Evolutionary conservation across 2,888 invertebrate genomes (phyloP), one percentile per base, ranked within the genome.

Genomic region (Hermodice carunculata): DNA sequence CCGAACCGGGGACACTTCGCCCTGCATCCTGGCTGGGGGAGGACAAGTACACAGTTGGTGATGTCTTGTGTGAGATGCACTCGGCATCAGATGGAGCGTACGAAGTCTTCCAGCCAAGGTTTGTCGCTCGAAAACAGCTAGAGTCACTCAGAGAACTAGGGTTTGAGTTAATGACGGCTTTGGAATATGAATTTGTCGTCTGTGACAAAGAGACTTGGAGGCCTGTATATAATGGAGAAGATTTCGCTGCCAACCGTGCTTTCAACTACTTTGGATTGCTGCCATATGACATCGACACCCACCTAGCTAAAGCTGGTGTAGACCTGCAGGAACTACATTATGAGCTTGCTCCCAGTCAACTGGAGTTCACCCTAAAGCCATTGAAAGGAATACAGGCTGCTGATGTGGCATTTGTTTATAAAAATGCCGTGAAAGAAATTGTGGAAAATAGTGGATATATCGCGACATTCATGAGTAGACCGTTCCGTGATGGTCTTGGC

Each of bases 391-490:
- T 74, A 8, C 19, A 54, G 24, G 28, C 65, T 19, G 61, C 61
- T 11, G 74, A 74, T 52, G 34, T 64, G n/a, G 51, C 59, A 44
- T 59, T 74, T 49, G 8, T 48, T 6, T 42, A 66, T 17, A 73
- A 70, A 43, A 54, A 68, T 22, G 64, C 48, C 11, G 63, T 63
- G 11, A 74, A 73, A 46, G 74, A 74, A 49, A 52, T 70, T 19
- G 34, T 48, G n/a, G 19, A 26, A 17, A 26, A 31, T 28, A 26
- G 37, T 6, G 63, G 63, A 5, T 37, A 42, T 11, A 17, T 46
- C 31, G 64, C 66, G 3, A 64, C 60, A 8, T 75, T 75, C 70
- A 75, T 75, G 74, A 60, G 61, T 26, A 57, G 61, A 31, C 64
- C 67, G 4, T 11, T 46, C 44, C 22, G 32, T 14, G 42, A 51